Evolutionary conservation across 2,888 invertebrate species (phyloP), one percentile per base, ranked within the genome.

Genomic region (Plagiodera versicolora): DNA sequence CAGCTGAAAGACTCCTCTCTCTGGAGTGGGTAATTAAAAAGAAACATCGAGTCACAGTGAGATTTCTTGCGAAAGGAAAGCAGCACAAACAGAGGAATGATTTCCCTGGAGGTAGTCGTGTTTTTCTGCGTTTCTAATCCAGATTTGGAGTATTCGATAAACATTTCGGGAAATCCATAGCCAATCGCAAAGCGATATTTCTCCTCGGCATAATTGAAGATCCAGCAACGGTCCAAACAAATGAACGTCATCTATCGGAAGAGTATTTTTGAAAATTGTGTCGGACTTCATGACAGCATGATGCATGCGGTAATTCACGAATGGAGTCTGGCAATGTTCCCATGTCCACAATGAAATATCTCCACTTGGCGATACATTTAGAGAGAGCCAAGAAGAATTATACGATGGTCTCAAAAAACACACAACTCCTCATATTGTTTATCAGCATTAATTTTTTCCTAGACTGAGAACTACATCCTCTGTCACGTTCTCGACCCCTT

Each of bases 261-360:
- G 32, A 32, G 32, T 39, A 14, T 32, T 32, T 10, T 32, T 9
- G 8, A 32, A 3, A 39, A n/a, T 39, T 39, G 14, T 14, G 14
- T 39, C 6, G 11, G 39, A 39, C 39, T 39, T 39, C 19, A 24
- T 55, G 62, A 61, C 61, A 61, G 59, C 47, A 51, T 58, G 61
- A 61, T 58, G 48, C 58, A 61, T 61, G 28, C 46, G 24, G 46
- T 55, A 59, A 61, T 61, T 55, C 58, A 57, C 49, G 45, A 61
- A 59, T 47, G 48, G 18, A 56, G 9, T 48, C 48, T 32, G 56
- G 32, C 32, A 14, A 47, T 16, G 18, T 32, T 39, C 20, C 53
- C 49, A 45, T 58, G 58, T 66, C 9, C 9, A 11, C 39, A 20
- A 9, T 39, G 11, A 39, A 6, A 52, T 39, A 52, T 39, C 18